Conservation (phyloP, 2,888 invertebrate genomes). For the Brenthis hecate region DNA sequence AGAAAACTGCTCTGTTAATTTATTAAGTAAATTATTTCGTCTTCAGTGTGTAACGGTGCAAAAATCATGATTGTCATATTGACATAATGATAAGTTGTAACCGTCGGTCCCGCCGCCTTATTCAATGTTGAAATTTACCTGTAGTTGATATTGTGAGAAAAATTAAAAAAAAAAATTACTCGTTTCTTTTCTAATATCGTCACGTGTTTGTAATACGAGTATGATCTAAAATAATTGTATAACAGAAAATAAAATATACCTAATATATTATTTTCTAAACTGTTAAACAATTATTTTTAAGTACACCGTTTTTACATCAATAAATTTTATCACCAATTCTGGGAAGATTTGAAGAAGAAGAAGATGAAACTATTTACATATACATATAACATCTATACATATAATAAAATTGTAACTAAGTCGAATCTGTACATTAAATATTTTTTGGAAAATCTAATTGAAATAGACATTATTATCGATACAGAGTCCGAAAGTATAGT, state of each 20-base stretch:
- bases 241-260: not conserved
- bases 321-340: too few relatives aligned
- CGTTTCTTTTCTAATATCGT: slow-evolving; percentile 7
- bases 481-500: too few relatives aligned
- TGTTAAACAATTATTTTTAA: too few relatives aligned
- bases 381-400: not conserved
- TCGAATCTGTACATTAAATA: too few relatives aligned
- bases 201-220: not conserved
- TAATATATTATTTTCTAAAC: too few relatives aligned
- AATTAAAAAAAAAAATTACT: not conserved
- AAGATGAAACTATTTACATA: not conserved
- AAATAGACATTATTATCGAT: too few relatives aligned
- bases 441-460: too few relatives aligned
- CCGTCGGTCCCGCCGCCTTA: slow-evolving; percentile 1
- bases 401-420: too few relatives aligned
- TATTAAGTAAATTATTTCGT: slow-evolving; percentile 24
- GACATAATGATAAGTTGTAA: slow-evolving; percentile 10
- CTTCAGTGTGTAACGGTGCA: slow-evolving; percentile 33
- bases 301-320: too few relatives aligned
- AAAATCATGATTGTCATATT: slow-evolving; percentile 29
- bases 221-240: slow-evolving; percentile 5
- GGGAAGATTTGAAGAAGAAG: too few relatives aligned
- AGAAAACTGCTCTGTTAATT: slow-evolving; percentile 10
- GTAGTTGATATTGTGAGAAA: not conserved
- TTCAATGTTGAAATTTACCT: too few relatives aligned